Conservation (phyloP, 2,797 vertebrate species). For the Scomberomorus guttatus region DNA sequence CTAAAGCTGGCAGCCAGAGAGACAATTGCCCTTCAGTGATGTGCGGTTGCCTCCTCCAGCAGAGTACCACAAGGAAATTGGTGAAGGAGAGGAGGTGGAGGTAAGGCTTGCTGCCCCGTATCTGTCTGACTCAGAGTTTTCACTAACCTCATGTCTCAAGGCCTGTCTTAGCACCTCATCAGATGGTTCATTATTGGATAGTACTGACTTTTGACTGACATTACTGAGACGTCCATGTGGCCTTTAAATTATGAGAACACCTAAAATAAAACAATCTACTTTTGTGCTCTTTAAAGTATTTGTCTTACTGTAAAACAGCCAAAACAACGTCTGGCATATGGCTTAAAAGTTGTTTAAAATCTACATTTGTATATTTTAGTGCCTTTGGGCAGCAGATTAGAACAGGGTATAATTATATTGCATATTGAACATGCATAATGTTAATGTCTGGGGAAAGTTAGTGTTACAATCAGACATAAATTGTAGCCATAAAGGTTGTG, state of each 20-base stretch:
- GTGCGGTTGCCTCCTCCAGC: slow-evolving; percentile 92
- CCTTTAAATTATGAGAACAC: not conserved
- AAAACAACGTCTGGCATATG: not conserved
- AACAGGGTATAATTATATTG: not conserved
- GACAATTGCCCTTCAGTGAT: slow-evolving; percentile 94
- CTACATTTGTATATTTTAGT: not conserved
- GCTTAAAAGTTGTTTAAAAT: not conserved
- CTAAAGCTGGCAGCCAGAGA: slow-evolving; percentile 93
- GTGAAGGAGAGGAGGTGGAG: slow-evolving; percentile 95
- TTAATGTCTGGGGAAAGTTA: not conserved
- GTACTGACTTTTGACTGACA: not conserved
- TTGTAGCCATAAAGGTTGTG: not conserved
- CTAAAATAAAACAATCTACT: not conserved
- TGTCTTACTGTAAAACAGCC: not conserved
- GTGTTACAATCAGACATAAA: not conserved
- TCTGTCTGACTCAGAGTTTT: not conserved
- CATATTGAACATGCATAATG: not conserved
- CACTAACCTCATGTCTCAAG: not conserved
- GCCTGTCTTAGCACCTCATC: slow-evolving; percentile 1
- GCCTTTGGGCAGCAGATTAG: not conserved
- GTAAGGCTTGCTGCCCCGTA: slow-evolving; percentile 73
- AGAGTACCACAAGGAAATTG: slow-evolving; percentile 92
- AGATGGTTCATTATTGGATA: not conserved
- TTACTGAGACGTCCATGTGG: not conserved
- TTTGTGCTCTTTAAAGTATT: not conserved